Evolutionary conservation across 2,888 invertebrate genomes (phyloP).

Genomic region (Drosophila paranaensis): DNA sequence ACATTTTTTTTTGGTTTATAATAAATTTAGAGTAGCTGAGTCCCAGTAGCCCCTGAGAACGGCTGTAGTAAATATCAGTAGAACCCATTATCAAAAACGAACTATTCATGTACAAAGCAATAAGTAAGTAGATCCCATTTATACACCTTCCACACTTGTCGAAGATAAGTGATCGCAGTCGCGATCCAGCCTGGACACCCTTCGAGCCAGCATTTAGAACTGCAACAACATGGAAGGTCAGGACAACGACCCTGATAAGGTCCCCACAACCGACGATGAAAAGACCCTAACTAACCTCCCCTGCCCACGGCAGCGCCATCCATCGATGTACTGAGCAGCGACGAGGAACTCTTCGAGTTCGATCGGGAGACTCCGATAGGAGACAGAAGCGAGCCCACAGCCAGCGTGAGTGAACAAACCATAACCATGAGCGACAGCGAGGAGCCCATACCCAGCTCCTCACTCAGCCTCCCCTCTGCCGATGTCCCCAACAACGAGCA

Average conservation of each 20-base stretch:
- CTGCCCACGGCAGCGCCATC: background rate
- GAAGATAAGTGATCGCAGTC: constrained; percentile 18
- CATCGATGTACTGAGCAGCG: constrained; percentile 10
- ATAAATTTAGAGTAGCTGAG: constrained; percentile 1
- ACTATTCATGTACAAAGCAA: constrained; percentile 26
- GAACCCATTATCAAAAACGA: constrained; percentile 13
- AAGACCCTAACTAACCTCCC: constrained; percentile 10
- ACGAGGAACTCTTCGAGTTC: constrained; percentile 14
- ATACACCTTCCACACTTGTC: constrained; percentile 15
- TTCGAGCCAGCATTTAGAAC: constrained; percentile 13
- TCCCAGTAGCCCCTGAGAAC: constrained; percentile 27
- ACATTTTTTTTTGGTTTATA: background rate
- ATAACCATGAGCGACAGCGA: constrained; percentile 24
- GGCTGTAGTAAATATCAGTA: constrained; percentile 13
- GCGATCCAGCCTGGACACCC: constrained; percentile 19
- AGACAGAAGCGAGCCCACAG: constrained; percentile 6
- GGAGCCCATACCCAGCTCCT: constrained; percentile 28
- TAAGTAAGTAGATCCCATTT: constrained; percentile 21
- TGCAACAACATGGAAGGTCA: constrained; percentile 29
- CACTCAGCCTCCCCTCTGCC: constrained; percentile 4
- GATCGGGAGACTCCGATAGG: constrained; percentile 10
- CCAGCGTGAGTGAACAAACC: constrained; percentile 12
- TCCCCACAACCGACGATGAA: constrained; percentile 9
- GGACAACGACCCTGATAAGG: constrained; percentile 11
- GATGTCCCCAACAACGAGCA: background rate